Conservation (phyloP, 2,113 vertebrate genomes). For the Emydocephalus ijimae region DNA sequence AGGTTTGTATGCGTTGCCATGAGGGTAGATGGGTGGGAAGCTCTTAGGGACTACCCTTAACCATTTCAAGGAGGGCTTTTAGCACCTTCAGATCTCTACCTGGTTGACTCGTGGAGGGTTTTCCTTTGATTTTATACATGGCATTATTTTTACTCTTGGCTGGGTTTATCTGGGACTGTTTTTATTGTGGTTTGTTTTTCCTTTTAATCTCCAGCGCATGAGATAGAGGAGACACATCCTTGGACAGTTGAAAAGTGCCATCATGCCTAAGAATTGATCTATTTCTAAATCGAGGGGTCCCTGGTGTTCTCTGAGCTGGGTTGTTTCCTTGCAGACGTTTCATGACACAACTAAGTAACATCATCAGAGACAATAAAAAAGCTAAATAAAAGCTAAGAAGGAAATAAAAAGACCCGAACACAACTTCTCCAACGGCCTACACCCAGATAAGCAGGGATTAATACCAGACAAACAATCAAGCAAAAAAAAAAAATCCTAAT, state of each 20-base stretch:
- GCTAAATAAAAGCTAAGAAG: too few species aligned
- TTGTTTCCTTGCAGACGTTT: too few species aligned
- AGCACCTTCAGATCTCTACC: not conserved
- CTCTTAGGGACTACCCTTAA: not conserved
- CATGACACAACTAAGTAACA: too few species aligned
- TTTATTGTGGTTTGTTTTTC: not conserved
- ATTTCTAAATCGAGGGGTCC: too few species aligned
- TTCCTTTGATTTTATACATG: not conserved
- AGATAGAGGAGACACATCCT: not conserved
- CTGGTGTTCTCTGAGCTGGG: too few species aligned
- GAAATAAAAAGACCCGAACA: too few species aligned
- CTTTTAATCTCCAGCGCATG: not conserved
- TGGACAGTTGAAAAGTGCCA: not conserved
- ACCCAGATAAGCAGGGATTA: too few species aligned
- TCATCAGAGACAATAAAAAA: too few species aligned
- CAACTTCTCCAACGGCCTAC: too few species aligned
- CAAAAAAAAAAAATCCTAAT: too few species aligned
- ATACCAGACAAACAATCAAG: too few species aligned
- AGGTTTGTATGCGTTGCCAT: not conserved
- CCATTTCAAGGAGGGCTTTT: not conserved
- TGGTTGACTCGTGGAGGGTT: not conserved
- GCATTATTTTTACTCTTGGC: not conserved
- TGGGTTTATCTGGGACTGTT: not conserved
- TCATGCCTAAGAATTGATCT: not conserved
- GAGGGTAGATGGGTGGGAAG: not conserved